phyloP scores from a whole-genome alignment of 53 echinoderm and acorn worm species.

The Crossaster papposus region DNA sequence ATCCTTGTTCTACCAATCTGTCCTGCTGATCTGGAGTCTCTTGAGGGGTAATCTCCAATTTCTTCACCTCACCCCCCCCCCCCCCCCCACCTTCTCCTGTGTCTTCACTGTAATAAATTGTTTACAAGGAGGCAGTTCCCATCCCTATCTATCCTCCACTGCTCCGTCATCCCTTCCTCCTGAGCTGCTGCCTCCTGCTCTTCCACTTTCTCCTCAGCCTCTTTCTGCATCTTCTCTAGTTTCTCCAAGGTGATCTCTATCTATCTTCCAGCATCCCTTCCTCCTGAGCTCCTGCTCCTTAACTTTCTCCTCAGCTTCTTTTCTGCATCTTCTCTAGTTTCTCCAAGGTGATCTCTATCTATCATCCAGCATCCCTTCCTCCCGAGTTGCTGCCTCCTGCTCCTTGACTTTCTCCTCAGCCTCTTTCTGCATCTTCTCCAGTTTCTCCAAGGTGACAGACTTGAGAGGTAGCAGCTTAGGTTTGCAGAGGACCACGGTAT shows the following conservation, averaged over 20 bases:
- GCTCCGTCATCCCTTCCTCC: slow-evolving; percentile 38
- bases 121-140: no score
- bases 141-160: background rate
- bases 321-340: background rate
- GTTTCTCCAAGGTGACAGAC: slow-evolving; percentile 96
- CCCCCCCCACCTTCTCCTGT: no score
- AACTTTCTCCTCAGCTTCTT: no score
- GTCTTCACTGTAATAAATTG: no score
- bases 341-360: background rate
- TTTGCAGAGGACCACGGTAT: slow-evolving; percentile 90
- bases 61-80: no score
- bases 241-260: slow-evolving; percentile 98
- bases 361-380: slow-evolving; percentile 19
- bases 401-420: slow-evolving; percentile 93
- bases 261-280: no score
- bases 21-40: no score
- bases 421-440: slow-evolving; percentile 99
- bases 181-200: slow-evolving; percentile 78
- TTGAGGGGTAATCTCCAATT: no score
- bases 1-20: no score
- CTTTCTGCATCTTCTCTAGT: slow-evolving; percentile 99
- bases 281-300: no score
- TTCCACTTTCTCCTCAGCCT: slow-evolving; percentile 90
- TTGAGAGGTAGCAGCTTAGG: slow-evolving; percentile 94
- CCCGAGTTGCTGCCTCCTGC: slow-evolving; percentile 71